Conservation (phyloP, 2,888 invertebrate genomes). For the Anthophora plumipes region DNA sequence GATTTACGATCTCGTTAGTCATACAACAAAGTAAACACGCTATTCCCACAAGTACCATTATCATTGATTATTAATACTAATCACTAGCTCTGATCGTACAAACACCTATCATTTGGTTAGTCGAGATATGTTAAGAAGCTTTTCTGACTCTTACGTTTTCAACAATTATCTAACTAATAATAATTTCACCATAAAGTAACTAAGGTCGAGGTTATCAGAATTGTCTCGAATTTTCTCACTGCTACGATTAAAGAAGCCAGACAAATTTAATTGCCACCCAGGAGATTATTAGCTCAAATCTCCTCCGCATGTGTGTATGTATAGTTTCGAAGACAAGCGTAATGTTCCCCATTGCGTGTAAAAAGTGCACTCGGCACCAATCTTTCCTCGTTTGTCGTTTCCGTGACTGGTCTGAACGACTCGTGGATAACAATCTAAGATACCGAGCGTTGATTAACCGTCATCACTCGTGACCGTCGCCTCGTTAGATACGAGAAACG, state of each 20-base stretch:
- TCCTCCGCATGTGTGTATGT: neutral
- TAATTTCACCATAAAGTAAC: neutral
- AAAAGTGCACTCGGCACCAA: neutral
- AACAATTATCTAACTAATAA: neutral
- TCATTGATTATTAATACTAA: neutral
- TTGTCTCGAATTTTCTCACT: neutral
- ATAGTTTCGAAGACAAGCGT: neutral
- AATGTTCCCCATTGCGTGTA: neutral
- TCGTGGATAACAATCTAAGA: neutral
- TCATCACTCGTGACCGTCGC: neutral
- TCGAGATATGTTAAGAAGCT: neutral
- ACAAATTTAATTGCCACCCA: neutral
- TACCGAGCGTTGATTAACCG: neutral
- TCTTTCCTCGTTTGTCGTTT: neutral
- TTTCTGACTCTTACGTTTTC: neutral
- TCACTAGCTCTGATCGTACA: neutral
- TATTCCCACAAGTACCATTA: conserved; percentile 4
- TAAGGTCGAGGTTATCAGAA: neutral
- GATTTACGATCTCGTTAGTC: conserved; percentile 7
- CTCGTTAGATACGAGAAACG: neutral
- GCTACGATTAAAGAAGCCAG: neutral
- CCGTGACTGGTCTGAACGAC: neutral
- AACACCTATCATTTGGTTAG: neutral
- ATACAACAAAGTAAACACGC: conserved; percentile 7
- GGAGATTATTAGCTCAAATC: neutral